A percentile compares a stretch with the other conserved stretches of the same genome.
These are phyloP conservation scores for Oophaga sylvatica DNA, from an alignment of 2,797 vertebrate species.

Conservation along the genomic window DNA sequence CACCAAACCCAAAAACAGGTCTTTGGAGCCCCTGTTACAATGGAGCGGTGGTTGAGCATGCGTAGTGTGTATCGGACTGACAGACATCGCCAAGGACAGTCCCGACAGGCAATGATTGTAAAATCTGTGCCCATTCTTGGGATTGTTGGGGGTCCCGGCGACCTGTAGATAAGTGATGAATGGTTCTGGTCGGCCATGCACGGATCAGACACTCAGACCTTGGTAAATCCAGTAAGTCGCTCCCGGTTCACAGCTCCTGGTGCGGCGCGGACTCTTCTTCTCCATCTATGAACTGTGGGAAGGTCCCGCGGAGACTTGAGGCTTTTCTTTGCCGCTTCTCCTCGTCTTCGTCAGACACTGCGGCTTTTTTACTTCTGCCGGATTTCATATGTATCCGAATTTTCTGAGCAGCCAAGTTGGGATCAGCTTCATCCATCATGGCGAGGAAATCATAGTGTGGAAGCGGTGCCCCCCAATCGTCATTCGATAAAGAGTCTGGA, in stretches of 20 bases:
- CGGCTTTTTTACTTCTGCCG: background rate
- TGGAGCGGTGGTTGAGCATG: no score
- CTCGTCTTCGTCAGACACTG: slow-evolving; percentile 25
- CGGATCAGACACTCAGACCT: no score
- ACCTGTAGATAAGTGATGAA: no score
- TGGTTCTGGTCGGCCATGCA: no score
- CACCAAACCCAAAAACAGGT: no score
- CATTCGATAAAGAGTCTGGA: slow-evolving; percentile 79
- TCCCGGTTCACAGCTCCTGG: slow-evolving; percentile 65
- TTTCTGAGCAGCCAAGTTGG: slow-evolving; percentile 69
- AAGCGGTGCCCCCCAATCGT: slow-evolving; percentile 81
- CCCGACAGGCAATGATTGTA: no score
- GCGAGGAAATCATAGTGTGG: slow-evolving; percentile 86
- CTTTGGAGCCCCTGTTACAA: no score
- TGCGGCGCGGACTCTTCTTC: slow-evolving; percentile 66
- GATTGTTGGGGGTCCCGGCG: no score
- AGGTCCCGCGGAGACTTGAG: slow-evolving; percentile 63
- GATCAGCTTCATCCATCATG: slow-evolving; percentile 80
- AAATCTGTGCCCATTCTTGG: no score
- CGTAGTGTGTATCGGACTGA: no score
- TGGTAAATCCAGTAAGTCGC: no score
- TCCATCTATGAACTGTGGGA: slow-evolving; percentile 57
- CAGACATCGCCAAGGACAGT: no score
- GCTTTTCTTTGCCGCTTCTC: slow-evolving; percentile 18
- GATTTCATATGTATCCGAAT: background rate